A percentile compares a stretch with the other conserved stretches of the same genome.
Evolutionary conservation across 2,113 vertebrate species (phyloP).

Genomic region (Cygnus atratus): DNA sequence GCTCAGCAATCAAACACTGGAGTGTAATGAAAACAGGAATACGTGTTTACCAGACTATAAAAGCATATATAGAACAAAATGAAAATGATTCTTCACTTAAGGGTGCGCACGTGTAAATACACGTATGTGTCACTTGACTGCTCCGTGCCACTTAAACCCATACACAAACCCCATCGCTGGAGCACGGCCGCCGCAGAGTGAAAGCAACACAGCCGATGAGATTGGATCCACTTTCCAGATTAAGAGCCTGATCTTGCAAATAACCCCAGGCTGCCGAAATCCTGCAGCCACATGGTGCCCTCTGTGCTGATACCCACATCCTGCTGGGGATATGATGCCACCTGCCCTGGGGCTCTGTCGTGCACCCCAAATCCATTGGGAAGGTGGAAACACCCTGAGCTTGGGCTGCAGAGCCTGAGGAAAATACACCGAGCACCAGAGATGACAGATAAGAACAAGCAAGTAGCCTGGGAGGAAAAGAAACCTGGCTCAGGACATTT

Average conservation of each 20-base stretch:
- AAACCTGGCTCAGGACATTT: background rate
- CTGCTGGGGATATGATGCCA: background rate
- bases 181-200: accelerated
- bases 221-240: background rate
- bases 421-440: background rate
- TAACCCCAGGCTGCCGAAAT: background rate
- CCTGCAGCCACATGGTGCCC: background rate
- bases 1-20: constrained; percentile 5
- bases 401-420: background rate
- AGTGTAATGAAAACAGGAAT: constrained; percentile 15
- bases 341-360: background rate
- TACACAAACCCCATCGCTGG: background rate
- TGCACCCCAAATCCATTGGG: background rate
- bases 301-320: accelerated
- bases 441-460: background rate
- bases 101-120: constrained; percentile 23
- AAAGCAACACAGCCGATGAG: accelerated
- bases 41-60: background rate
- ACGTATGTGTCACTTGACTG: background rate
- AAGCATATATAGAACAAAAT: background rate
- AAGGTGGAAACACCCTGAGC: background rate
- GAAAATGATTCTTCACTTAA: constrained; percentile 2
- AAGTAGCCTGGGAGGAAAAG: background rate
- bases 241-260: background rate
- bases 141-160: background rate